phyloP scores from a whole-genome alignment of 2,888 invertebrate species.

The Campoplex nolae region DNA sequence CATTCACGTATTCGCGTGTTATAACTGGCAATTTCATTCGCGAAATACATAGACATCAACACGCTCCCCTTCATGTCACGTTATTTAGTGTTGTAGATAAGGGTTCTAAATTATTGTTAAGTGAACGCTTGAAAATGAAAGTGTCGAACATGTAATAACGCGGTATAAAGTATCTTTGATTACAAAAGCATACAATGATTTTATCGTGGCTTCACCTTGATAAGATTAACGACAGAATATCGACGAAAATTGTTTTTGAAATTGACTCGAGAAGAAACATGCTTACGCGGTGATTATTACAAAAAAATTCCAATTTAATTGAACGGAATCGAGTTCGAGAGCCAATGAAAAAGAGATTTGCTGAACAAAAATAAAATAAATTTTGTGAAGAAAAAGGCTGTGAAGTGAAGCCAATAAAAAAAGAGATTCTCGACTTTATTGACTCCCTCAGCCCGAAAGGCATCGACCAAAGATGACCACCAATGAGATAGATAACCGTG shows the following conservation, averaged over 20 bases:
- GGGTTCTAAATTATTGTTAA: slow-evolving; percentile 27
- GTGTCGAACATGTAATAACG: neutral
- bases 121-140: slow-evolving; percentile 2
- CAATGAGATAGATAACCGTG: slow-evolving; percentile 46
- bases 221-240: neutral
- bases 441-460: neutral
- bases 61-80: neutral
- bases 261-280: neutral
- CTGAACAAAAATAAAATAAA: neutral
- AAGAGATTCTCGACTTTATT: slow-evolving; percentile 12
- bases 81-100: slow-evolving; percentile 42
- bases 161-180: neutral
- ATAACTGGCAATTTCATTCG: slow-evolving; percentile 56
- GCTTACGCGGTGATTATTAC: neutral
- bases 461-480: slow-evolving; percentile 36
- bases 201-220: neutral
- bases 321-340: neutral
- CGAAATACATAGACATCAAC: slow-evolving; percentile 17
- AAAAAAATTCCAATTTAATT: neutral
- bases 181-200: neutral
- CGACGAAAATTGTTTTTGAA: neutral
- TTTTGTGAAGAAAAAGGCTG: neutral
- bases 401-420: slow-evolving; percentile 20
- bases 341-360: neutral
- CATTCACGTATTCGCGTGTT: slow-evolving; percentile 48